Conservation (phyloP, 2,113 vertebrate genomes). For the Mesembrinibis cayennensis region DNA sequence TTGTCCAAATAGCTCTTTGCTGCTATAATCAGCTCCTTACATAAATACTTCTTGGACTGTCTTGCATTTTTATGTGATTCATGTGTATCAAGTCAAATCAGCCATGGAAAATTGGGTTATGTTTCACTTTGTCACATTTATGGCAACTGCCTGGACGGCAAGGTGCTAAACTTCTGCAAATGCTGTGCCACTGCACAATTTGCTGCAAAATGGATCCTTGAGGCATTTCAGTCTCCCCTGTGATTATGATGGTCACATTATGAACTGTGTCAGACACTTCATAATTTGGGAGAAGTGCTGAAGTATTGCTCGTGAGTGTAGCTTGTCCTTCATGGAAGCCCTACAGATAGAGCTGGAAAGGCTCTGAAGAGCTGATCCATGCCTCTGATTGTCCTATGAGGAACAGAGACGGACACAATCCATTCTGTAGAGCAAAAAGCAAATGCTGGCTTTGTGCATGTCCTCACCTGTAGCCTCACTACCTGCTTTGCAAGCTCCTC, state of each 20-base stretch:
- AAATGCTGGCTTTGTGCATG: neutral
- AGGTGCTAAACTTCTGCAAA: neutral
- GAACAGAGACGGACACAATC: neutral
- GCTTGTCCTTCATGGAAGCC: neutral
- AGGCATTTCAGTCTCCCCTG: neutral
- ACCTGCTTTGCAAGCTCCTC: neutral
- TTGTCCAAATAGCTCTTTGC: neutral
- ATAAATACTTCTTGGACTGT: neutral
- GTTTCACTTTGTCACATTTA: conserved; percentile 11
- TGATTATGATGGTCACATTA: neutral
- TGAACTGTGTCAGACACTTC: neutral
- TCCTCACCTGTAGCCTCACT: neutral
- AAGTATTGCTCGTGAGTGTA: neutral
- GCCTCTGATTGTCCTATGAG: neutral
- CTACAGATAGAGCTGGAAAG: neutral
- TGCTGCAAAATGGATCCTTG: neutral
- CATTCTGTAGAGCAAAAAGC: neutral
- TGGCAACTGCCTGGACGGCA: neutral
- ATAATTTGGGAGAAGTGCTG: neutral
- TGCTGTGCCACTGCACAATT: neutral
- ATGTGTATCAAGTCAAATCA: neutral
- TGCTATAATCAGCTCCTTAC: neutral
- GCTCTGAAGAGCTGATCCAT: neutral
- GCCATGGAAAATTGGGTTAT: neutral
- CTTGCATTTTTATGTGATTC: neutral